Base-by-base conservation (phyloP, 30 jellyfish, hydroid and myxozoan genomes). In the Aurelia aurita region DNA sequence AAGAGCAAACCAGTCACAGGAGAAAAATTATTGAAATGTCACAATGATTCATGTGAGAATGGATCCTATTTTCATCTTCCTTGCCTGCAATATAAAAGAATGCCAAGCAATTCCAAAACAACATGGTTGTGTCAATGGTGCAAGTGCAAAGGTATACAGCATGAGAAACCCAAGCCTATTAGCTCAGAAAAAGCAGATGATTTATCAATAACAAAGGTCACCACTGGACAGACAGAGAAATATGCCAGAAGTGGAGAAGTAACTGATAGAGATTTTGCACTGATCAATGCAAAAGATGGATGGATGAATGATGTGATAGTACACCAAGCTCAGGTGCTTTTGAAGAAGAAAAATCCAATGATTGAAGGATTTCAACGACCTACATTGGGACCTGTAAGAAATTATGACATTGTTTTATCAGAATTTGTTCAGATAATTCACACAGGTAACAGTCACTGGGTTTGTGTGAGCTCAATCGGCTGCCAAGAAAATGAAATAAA, bases 351-450 rank as follows among this genome's bases (percentile, higher is more conserved):
- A 66, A 79, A 79, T 46, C 90, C 80, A 62, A 45, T 61, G 69
- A 79, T 79, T 79, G 82, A 79, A 62, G 90, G 81, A 62, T 79
- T 62, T 79, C 90, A 79, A 66, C 18, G 82, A 63, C 90, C 90
- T 8, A 79, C 90, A 8, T 82, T 79, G 53, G 90, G 90, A 62
- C 90, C 90, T 32, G 80, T 66, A 63, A 62, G 74, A 63, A 62
- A 79, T 62, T 79, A 39, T 62, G 90, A 79, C 69, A 54, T 32
- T 63, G 82, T 79, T 66, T 19, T 73, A 39, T 26, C 55, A 21
- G 89, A 78, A 27, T 79, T 79, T 63, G 28, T 79, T 44, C 90
- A 79, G 62, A 58, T 79, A 9, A 43, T 79, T 25, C 90, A 79
- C 70, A 60, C 90, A 44, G 90, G 81, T 6, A 63, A 64, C 70